Conservation (phyloP, 2,113 vertebrate species). For the Pitta sordida region DNA sequence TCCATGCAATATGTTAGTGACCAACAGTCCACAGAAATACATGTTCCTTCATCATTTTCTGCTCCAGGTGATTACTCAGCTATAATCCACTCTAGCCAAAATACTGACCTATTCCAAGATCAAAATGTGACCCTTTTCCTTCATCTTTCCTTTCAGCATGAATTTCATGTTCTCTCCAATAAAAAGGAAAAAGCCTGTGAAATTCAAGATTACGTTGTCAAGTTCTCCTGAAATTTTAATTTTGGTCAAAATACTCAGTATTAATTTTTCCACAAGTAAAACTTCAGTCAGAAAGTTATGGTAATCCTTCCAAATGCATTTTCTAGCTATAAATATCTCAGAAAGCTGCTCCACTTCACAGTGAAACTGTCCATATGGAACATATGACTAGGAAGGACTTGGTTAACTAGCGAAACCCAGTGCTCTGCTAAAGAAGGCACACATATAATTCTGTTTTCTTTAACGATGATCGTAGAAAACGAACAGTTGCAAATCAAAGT, state of each 20-base stretch:
- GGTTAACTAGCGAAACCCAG: constrained; percentile 31
- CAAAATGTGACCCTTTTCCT: no score
- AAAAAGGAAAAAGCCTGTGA: neutral
- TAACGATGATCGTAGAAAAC: neutral
- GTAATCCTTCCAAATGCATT: constrained; percentile 45
- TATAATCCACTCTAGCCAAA: neutral
- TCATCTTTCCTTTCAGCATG: neutral
- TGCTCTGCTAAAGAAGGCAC: neutral
- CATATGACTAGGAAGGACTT: constrained; percentile 45
- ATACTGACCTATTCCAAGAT: neutral
- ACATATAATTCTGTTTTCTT: neutral
- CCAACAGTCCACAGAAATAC: neutral
- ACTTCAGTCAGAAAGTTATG: constrained; percentile 28
- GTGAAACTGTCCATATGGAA: constrained; percentile 53
- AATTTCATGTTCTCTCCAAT: neutral
- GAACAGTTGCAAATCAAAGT: neutral
- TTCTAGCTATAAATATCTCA: constrained; percentile 32
- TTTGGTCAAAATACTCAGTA: constrained; percentile 36
- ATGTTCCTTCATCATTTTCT: neutral
- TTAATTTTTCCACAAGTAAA: constrained; percentile 44
- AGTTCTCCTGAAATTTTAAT: neutral
- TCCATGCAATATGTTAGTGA: neutral
- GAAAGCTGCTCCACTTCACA: constrained; percentile 45
- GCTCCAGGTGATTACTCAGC: neutral
- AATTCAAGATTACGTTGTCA: constrained; percentile 19